A percentile compares a stretch with the other conserved stretches of the same genome.
phyloP scores from a whole-genome alignment of 2,888 invertebrate genomes.

The Selenia dentaria region DNA sequence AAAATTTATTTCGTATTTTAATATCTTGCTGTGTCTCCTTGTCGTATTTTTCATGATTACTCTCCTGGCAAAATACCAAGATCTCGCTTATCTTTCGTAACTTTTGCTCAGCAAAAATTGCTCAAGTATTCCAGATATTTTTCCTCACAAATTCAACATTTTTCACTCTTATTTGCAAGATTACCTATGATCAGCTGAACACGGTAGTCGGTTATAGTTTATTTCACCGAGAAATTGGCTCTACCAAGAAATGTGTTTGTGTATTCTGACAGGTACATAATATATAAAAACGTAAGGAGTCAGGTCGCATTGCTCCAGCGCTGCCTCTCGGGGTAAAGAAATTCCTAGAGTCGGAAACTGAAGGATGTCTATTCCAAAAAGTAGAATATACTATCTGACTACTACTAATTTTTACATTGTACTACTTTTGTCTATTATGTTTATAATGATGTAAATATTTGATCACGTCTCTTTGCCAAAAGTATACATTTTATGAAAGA shows the following conservation, averaged over 20 bases:
- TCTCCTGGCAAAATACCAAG: constrained; percentile 76
- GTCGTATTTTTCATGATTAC: constrained; percentile 78
- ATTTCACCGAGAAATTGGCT: constrained; percentile 5
- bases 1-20: constrained; percentile 69
- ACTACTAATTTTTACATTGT: too few species aligned
- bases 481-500: too few species aligned
- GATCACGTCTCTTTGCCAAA: too few species aligned
- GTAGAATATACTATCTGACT: too few species aligned
- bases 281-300: too few species aligned
- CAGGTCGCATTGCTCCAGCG: too few species aligned
- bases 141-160: constrained; percentile 18
- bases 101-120: constrained; percentile 56
- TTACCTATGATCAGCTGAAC: constrained; percentile 18
- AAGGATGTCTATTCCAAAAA: too few species aligned
- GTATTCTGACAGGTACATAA: too few species aligned
- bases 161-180: constrained; percentile 21
- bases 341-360: too few species aligned
- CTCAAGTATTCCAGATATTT: constrained; percentile 26
- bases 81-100: constrained; percentile 74
- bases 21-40: constrained; percentile 64
- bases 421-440: too few species aligned
- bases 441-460: too few species aligned
- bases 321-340: too few species aligned
- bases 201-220: constrained; percentile 5
- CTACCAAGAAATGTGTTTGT: background rate